These are phyloP conservation scores for Callaeas wilsoni DNA, from an alignment of 2,113 vertebrate species.

Conservation along the genomic window DNA sequence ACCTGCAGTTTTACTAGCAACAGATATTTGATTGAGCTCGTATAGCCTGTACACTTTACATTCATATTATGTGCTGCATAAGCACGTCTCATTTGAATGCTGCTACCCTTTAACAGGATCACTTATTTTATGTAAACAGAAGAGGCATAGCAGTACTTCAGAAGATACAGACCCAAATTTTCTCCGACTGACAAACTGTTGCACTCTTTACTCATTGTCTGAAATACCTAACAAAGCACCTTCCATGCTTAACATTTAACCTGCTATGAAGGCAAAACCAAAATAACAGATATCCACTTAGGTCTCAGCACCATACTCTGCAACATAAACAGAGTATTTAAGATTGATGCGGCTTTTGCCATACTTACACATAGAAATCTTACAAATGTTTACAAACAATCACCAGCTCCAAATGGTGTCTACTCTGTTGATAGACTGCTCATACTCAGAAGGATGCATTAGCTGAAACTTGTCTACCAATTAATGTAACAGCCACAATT, in stretches of 20 bases:
- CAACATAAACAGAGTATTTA: neutral
- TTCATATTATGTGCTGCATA: accelerated
- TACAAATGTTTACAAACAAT: constrained; percentile 11
- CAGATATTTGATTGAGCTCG: neutral
- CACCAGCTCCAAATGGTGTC: neutral
- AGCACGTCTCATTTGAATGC: neutral
- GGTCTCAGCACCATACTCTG: neutral
- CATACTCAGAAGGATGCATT: neutral
- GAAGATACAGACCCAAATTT: neutral
- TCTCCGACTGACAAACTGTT: neutral
- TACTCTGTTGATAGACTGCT: neutral
- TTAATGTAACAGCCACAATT: neutral
- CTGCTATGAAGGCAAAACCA: neutral
- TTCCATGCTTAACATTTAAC: neutral
- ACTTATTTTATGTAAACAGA: neutral
- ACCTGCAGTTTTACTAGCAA: neutral
- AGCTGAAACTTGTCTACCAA: neutral
- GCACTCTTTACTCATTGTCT: neutral
- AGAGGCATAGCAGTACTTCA: neutral
- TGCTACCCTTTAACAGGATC: neutral
- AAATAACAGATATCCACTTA: neutral
- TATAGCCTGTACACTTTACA: neutral
- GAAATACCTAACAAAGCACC: neutral
- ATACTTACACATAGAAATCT: neutral
- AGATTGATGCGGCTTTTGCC: neutral